These are phyloP conservation scores for Drosophila bunnanda DNA, from an alignment of 2,888 invertebrate species.

Conservation along the genomic window DNA sequence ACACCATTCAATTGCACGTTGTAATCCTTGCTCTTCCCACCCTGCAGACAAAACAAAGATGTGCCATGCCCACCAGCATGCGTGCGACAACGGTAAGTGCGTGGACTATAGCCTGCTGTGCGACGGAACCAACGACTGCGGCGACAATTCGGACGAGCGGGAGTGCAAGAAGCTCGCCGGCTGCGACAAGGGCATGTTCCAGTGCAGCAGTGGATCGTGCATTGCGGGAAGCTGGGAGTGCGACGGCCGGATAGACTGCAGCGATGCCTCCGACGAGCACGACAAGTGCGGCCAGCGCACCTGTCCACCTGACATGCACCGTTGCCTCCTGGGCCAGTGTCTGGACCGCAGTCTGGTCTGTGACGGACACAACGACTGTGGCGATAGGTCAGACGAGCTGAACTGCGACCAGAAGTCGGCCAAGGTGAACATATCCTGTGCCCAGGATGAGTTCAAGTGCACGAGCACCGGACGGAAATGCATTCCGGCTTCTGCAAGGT, in stretches of 20 bases:
- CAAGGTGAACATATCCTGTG: constrained; percentile 84
- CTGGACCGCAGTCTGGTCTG: constrained; percentile 86
- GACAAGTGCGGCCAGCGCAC: constrained; percentile 85
- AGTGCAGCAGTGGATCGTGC: constrained; percentile 89
- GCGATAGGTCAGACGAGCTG: constrained; percentile 86
- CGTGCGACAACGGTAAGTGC: constrained; percentile 86
- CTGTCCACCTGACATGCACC: constrained; percentile 79
- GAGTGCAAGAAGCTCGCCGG: constrained; percentile 79
- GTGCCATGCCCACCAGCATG: constrained; percentile 85
- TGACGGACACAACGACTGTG: constrained; percentile 87
- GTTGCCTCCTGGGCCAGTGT: constrained; percentile 86
- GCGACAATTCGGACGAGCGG: constrained; percentile 87
- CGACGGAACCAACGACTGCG: constrained; percentile 86
- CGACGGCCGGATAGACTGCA: constrained; percentile 90
- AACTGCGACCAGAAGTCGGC: constrained; percentile 79
- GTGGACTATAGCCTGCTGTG: constrained; percentile 85
- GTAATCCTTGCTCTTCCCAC: neutral
- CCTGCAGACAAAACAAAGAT: constrained; percentile 68
- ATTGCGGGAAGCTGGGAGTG: constrained; percentile 89
- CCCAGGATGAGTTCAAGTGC: constrained; percentile 81
- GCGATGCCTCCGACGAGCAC: constrained; percentile 90
- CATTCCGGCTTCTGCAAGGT: constrained; percentile 85
- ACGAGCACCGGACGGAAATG: constrained; percentile 75
- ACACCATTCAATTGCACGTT: fast-evolving
- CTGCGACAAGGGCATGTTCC: constrained; percentile 86